phyloP scores from a whole-genome alignment of 64 coral and sea anemone genomes.

The Montipora cactus region DNA sequence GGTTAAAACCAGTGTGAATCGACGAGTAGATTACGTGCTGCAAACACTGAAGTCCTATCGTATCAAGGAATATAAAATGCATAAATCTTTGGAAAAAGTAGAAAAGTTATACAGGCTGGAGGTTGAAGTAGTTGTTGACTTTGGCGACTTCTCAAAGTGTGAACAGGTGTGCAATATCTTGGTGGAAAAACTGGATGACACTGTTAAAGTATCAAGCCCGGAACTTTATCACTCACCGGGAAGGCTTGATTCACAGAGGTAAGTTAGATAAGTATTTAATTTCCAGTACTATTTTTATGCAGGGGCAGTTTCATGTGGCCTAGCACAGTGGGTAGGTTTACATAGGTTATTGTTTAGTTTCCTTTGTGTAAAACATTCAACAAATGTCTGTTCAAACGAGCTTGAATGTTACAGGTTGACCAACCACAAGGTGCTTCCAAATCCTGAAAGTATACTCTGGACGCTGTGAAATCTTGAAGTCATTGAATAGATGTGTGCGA shows the following conservation, averaged over 20 bases:
- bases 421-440: too few relatives aligned
- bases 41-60: conserved; percentile 91
- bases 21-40: conserved; percentile 92
- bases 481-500: too few relatives aligned
- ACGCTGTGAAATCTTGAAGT: too few relatives aligned
- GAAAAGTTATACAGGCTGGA: conserved; percentile 73
- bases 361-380: too few relatives aligned
- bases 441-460: too few relatives aligned
- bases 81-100: conserved; percentile 75
- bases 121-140: conserved; percentile 87
- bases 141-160: conserved; percentile 88
- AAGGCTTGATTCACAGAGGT: conserved; percentile 92
- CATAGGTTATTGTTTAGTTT: too few relatives aligned
- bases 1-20: conserved; percentile 94
- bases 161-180: conserved; percentile 95
- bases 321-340: too few relatives aligned
- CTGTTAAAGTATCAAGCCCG: conserved; percentile 86
- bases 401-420: too few relatives aligned
- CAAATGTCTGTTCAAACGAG: too few relatives aligned
- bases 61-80: conserved; percentile 79
- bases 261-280: not conserved
- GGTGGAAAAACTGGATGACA: conserved; percentile 95
- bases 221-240: conserved; percentile 77
- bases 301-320: too few relatives aligned
- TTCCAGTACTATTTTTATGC: not conserved